A percentile compares a stretch with the other conserved stretches of the same genome.
Evolutionary conservation across 2,888 invertebrate species (phyloP).

Genomic region (Ichneumon xanthorius): DNA sequence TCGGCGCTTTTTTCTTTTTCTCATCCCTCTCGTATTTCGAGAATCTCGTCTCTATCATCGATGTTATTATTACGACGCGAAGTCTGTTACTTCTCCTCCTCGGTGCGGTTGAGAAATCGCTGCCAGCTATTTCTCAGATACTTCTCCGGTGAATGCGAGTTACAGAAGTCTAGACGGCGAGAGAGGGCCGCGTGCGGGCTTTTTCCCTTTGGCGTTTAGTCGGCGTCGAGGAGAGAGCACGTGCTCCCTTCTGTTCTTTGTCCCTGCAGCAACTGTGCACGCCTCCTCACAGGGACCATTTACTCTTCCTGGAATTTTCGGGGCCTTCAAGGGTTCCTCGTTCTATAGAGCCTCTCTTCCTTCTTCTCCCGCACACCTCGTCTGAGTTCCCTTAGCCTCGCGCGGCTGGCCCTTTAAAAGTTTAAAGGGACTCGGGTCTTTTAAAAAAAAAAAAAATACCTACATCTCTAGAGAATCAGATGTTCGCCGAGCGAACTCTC

Average conservation of each 20-base stretch:
- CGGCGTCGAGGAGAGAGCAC: slow-evolving; percentile 38
- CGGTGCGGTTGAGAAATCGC: slow-evolving; percentile 22
- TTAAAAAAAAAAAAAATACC: slow-evolving; percentile 36
- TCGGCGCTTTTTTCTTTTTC: not conserved
- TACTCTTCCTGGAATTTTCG: slow-evolving; percentile 66
- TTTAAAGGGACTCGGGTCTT: slow-evolving; percentile 72
- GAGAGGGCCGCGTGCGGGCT: slow-evolving; percentile 28
- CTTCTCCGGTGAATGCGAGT: slow-evolving; percentile 49
- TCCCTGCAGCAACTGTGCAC: slow-evolving; percentile 33
- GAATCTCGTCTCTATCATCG: not conserved
- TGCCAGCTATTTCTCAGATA: slow-evolving; percentile 22
- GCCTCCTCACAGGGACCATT: slow-evolving; percentile 68
- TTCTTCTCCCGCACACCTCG: slow-evolving; percentile 2
- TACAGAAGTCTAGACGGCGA: slow-evolving; percentile 58
- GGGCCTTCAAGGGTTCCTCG: slow-evolving; percentile 48
- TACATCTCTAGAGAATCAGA: slow-evolving; percentile 46
- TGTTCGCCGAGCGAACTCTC: slow-evolving; percentile 8
- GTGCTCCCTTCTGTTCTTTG: slow-evolving; percentile 62
- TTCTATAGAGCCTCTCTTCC: slow-evolving; percentile 19
- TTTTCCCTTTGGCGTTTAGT: slow-evolving; percentile 33
- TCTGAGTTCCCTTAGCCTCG: slow-evolving; percentile 22
- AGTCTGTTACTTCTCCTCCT: slow-evolving; percentile 19
- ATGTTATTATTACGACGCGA: slow-evolving; percentile 11
- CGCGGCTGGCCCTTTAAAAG: slow-evolving; percentile 70
- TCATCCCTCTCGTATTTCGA: not conserved